phyloP scores from a whole-genome alignment of 1,140 invertebrate species.

The Gonatopus flavifemur region DNA sequence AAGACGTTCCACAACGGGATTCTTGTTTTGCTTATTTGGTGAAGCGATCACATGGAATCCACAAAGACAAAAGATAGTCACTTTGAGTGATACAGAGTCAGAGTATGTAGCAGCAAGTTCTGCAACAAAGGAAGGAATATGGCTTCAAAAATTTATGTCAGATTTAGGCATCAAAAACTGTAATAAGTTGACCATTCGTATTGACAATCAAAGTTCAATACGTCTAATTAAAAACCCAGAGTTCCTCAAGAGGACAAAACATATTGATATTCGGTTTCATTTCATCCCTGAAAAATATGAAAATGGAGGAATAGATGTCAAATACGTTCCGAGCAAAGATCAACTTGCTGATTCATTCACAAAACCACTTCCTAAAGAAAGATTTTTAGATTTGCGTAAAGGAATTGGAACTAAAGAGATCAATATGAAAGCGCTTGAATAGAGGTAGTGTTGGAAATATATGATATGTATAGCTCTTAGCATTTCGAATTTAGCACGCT shows the following conservation, averaged over 20 bases:
- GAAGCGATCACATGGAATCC: conserved; percentile 40
- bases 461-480: too few species aligned
- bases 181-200: conserved; percentile 18
- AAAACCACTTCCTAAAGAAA: conserved; percentile 21
- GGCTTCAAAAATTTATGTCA: conserved; percentile 29
- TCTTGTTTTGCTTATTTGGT: conserved; percentile 31
- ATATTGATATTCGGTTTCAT: conserved; percentile 45
- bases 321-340: conserved; percentile 28
- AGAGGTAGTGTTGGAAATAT: too few species aligned
- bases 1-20: conserved; percentile 33
- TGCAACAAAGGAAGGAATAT: conserved; percentile 46
- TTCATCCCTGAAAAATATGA: conserved; percentile 36
- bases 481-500: too few species aligned
- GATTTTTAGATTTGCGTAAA: too few species aligned
- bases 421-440: too few species aligned
- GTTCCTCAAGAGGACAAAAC: conserved; percentile 37
- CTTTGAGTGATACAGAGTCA: conserved; percentile 53
- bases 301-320: conserved; percentile 15
- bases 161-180: conserved; percentile 4
- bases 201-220: conserved; percentile 46
- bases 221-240: conserved; percentile 42
- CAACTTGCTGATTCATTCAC: conserved; percentile 34
- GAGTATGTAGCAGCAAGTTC: conserved; percentile 38
- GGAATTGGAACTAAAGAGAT: too few species aligned
- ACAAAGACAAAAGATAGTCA: conserved; percentile 44